Evolutionary conservation across 2,797 vertebrate genomes (phyloP), one percentile per base, ranked within the genome.

Genomic region (Diplodus puntazzo): DNA sequence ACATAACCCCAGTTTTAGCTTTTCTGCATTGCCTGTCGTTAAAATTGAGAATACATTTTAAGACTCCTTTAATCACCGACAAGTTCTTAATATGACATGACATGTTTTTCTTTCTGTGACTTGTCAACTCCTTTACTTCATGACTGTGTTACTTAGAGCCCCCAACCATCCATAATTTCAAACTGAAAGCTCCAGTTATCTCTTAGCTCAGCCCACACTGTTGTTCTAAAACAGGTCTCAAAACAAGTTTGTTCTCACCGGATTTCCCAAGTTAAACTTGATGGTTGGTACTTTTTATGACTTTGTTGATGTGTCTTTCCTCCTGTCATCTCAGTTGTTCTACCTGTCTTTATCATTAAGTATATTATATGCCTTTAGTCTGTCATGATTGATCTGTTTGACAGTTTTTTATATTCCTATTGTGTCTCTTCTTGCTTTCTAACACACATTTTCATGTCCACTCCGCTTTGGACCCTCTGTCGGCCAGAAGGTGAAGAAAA

Each of bases 31-130:
- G 69, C 58, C 30, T 78, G 54, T 73, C 52, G 45, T 85, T 85
- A 66, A 59, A 73, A 79, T 76, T 88, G 49, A 68, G 58, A 73
- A 67, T 74, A 64, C 17, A 69, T 82, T 76, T 84, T 59, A 53
- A 77, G 50, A 74, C 18, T 53, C 49, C 77, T 89, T 84, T 86
- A 70, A 83, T 88, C 80, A 82, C 12, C 64, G 50, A 16, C 48
- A 59, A 60, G 65, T 69, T 82, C 64, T 78, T 83, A 84, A 90
- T 78, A 43, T 72, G 77, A 85, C 66, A 34, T 63, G 79, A 48
- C 82, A 80, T 65, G 17, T 83, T 54, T 49, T 74, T 77, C 58
- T 45, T 34, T 77, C 79, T 76, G 62, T 53, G 53, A 79, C 71
- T 58, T 39, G 70, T 76, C 73, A 49, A 64, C 55, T 66, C 49